Evolutionary conservation across 1,140 invertebrate species (phyloP).

Genomic region (Mamestra configurata): DNA sequence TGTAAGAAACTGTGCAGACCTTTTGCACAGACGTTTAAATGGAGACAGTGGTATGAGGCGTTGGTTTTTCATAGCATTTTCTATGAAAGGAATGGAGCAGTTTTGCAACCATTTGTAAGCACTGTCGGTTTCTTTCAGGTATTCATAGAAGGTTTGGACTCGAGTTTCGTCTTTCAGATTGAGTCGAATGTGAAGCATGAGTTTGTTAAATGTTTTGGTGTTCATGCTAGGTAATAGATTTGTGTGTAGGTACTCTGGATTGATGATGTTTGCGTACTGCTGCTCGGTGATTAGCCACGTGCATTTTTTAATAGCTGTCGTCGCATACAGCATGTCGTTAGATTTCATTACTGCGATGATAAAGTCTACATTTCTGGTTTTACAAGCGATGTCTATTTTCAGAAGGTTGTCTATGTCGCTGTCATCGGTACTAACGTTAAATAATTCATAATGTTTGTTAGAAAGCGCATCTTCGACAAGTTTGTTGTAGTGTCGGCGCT

Average conservation of each 20-base stretch:
- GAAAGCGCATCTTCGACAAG: too few relatives aligned
- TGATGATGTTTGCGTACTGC: constrained; percentile 70
- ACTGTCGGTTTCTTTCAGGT: constrained; percentile 60
- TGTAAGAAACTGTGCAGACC: constrained; percentile 66
- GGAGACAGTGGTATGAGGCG: constrained; percentile 55
- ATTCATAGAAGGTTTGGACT: constrained; percentile 71
- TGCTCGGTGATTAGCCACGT: constrained; percentile 70
- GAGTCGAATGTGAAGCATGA: constrained; percentile 67
- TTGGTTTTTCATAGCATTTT: constrained; percentile 62
- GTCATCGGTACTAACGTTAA: constrained; percentile 58
- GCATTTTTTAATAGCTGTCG: constrained; percentile 68
- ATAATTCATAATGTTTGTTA: too few relatives aligned
- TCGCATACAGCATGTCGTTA: constrained; percentile 72
- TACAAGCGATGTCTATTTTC: constrained; percentile 72
- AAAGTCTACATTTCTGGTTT: constrained; percentile 66
- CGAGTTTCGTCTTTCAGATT: constrained; percentile 68
- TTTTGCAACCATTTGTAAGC: constrained; percentile 71
- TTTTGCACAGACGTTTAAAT: constrained; percentile 66
- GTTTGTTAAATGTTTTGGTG: constrained; percentile 67
- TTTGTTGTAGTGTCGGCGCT: too few relatives aligned
- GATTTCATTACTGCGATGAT: constrained; percentile 67
- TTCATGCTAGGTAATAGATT: constrained; percentile 69
- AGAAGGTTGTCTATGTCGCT: constrained; percentile 69
- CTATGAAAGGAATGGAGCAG: constrained; percentile 68
- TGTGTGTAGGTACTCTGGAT: constrained; percentile 67